A percentile compares a stretch with the other conserved stretches of the same genome.
These are phyloP conservation scores for Congeria kusceri DNA, from an alignment of 2,888 invertebrate species.

Conservation along the genomic window DNA sequence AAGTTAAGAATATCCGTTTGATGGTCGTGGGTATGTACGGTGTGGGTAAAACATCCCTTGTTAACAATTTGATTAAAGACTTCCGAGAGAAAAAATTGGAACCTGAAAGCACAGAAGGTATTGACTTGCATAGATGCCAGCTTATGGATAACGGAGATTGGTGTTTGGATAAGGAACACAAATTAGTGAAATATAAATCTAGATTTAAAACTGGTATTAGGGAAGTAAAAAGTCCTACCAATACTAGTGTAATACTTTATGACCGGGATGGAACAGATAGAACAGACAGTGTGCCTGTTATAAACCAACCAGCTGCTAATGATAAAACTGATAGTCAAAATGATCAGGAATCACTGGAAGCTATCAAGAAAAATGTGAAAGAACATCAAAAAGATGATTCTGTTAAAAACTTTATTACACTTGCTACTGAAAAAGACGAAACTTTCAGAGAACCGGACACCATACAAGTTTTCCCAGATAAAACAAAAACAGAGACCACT, in stretches of 20 bases:
- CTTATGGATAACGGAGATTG: not conserved
- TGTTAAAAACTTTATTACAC: not conserved
- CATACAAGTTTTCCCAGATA: not conserved
- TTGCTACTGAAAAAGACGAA: too few species aligned
- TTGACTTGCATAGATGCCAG: not conserved
- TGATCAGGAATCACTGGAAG: too few species aligned
- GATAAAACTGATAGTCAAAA: too few species aligned
- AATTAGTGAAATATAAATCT: not conserved
- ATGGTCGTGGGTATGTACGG: constrained; percentile 56
- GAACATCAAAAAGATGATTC: not conserved
- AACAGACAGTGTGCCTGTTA: too few species aligned
- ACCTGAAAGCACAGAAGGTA: not conserved
- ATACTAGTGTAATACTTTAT: too few species aligned
- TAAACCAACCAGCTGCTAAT: not conserved
- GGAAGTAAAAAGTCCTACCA: too few species aligned
- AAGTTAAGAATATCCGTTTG: constrained; percentile 28
- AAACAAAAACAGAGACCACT: not conserved
- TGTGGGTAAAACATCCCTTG: constrained; percentile 54
- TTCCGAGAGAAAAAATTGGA: not conserved
- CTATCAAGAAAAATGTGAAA: not conserved
- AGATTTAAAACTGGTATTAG: too few species aligned
- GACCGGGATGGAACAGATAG: too few species aligned
- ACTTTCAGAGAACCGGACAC: not conserved
- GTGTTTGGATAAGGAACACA: not conserved
- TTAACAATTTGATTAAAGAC: constrained; percentile 27